A percentile compares a stretch with the other conserved stretches of the same genome.
These are phyloP conservation scores for Hydropotes inermis DNA, from an alignment of 2,113 vertebrate genomes.

Conservation along the genomic window DNA sequence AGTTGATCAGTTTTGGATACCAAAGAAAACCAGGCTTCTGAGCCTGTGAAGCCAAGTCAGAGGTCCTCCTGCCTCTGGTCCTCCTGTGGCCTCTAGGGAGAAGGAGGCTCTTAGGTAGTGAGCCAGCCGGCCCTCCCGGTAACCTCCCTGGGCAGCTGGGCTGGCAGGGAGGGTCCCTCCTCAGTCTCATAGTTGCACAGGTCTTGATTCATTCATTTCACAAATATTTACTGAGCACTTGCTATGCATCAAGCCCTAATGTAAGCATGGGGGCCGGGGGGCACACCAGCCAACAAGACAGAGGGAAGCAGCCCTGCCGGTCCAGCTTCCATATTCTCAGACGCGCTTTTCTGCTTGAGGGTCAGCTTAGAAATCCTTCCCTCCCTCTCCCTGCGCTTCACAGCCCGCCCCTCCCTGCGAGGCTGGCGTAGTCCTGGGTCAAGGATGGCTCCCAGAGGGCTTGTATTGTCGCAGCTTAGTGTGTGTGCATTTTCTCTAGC, in stretches of 20 bases:
- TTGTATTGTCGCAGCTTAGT: not conserved
- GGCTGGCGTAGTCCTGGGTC: not conserved
- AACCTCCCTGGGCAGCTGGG: not conserved
- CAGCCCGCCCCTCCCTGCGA: accelerated
- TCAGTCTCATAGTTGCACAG: not conserved
- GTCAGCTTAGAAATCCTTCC: not conserved
- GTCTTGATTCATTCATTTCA: constrained; percentile 21
- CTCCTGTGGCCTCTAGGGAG: not conserved
- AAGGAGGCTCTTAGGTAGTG: not conserved
- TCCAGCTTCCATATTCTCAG: not conserved
- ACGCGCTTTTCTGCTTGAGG: not conserved
- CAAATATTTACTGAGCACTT: constrained; percentile 48
- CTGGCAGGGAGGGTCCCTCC: not conserved
- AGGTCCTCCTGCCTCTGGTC: not conserved
- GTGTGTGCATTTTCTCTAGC: not conserved
- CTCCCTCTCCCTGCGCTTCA: not conserved
- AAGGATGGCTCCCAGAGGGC: not conserved
- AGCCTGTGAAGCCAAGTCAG: not conserved
- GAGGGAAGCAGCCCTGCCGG: accelerated
- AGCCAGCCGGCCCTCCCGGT: not conserved
- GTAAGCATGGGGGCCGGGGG: not conserved
- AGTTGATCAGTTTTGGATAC: not conserved
- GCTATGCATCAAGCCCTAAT: not conserved
- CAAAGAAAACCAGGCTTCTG: not conserved
- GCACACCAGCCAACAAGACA: not conserved